These are phyloP conservation scores for Macropus fuliginosus DNA, from an alignment of 2,797 vertebrate genomes.

Conservation along the genomic window DNA sequence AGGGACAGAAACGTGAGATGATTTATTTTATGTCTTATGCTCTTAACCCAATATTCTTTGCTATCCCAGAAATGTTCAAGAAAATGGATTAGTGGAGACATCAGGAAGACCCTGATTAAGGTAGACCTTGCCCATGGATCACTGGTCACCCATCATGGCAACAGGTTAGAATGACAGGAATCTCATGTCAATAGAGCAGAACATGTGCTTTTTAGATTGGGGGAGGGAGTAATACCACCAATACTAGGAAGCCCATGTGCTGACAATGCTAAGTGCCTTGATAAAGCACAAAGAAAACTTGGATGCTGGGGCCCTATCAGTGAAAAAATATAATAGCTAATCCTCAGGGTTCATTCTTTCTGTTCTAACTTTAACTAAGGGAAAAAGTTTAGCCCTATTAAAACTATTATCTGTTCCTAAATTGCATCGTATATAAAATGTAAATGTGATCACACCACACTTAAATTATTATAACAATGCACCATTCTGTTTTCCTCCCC, in stretches of 20 bases:
- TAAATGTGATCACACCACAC: conserved; percentile 86
- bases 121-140: background rate
- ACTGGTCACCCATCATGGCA: background rate
- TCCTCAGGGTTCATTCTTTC: conserved; percentile 82
- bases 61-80: background rate
- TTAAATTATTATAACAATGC: conserved; percentile 88
- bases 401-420: conserved; percentile 85
- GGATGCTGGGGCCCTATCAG: conserved; percentile 61
- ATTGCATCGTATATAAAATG: conserved; percentile 87
- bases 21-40: background rate
- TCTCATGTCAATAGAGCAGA: background rate
- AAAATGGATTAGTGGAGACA: background rate
- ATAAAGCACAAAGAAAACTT: conserved; percentile 78
- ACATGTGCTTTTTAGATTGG: conserved; percentile 10
- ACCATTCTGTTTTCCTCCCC: conserved; percentile 87
- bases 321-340: conserved; percentile 71
- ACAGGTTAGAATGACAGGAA: conserved; percentile 16
- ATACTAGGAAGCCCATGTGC: conserved; percentile 24
- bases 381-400: conserved; percentile 84
- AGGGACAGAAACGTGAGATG: background rate
- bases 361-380: conserved; percentile 86
- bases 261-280: conserved; percentile 49
- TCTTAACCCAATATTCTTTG: background rate
- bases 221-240: background rate
- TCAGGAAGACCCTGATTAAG: background rate